Evolutionary conservation across 2,113 vertebrate species (phyloP), one percentile per base, ranked within the genome.

Genomic region (Puffinus mauretanicus): DNA sequence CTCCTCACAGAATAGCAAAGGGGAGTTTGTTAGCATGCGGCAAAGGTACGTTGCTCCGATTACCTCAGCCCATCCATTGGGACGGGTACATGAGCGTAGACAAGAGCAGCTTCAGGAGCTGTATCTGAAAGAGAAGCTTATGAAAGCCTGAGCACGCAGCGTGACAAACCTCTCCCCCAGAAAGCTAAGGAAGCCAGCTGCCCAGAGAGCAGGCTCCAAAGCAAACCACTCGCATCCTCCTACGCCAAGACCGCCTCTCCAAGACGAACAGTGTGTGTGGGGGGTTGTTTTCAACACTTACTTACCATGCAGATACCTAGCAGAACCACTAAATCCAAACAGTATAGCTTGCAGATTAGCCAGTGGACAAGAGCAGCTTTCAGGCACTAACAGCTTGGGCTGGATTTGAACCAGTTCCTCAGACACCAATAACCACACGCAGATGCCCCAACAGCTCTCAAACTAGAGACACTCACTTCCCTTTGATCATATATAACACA

Each of bases 341-440:
- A 17, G n/a, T 26, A 46, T 0, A 86, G 51, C 21, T 78, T 46
- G 82, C 0, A 0, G 51, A 79, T 44, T 18, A 88, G n/a, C 26
- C 52, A 64, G 26, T 3, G 40, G 81, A 96, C 81, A 93, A 71
- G 22, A 91, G 89, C 64, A 85, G 82, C 72, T 88, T 92, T 86
- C 86, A 96, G 71, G 36, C 46, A 67, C 57, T 66, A 66, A 46
- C 38, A 81, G 69, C 49, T 55, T 26, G 36, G 51, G 46, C 51
- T 67, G 46, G n/a, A 66, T 46, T 91, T 86, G 83, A 91, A 71
- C 42, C 36, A 34, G 84, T 10, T 79, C 70, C 65, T 91, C 75
- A 57, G 78, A 87, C 83, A 77, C 70, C 46, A 85, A 49, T n/a
- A 85, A 85, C 70, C 66, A 76, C 57, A 82, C 0, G 13, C 62